Conservation (phyloP, 2,888 invertebrate genomes). For the Craniophora ligustri region DNA sequence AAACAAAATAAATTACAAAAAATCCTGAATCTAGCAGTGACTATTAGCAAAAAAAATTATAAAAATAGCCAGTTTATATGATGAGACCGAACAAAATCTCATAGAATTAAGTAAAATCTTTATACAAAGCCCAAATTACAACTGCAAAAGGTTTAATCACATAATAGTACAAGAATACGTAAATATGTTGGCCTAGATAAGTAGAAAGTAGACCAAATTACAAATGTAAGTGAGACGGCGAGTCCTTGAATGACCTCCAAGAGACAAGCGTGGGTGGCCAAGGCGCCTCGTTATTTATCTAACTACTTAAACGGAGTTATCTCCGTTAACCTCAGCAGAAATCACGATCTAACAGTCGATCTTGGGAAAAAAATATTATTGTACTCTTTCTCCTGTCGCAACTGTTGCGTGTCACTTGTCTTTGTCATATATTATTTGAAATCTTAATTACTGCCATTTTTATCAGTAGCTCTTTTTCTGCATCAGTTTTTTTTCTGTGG, state of each 20-base stretch:
- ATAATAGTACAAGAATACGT: neutral
- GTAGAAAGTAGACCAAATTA: constrained; percentile 27
- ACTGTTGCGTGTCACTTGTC: neutral
- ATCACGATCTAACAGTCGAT: constrained; percentile 54
- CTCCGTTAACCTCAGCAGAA: constrained; percentile 63
- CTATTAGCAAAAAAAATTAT: too few species aligned
- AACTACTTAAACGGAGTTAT: constrained; percentile 65
- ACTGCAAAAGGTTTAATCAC: constrained; percentile 1
- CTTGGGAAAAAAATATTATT: neutral
- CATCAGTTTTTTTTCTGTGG: too few species aligned
- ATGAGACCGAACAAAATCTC: too few species aligned
- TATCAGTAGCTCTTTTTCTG: too few species aligned
- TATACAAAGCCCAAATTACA: neutral
- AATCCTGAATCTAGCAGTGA: too few species aligned
- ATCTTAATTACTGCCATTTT: too few species aligned
- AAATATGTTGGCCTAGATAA: constrained; percentile 12
- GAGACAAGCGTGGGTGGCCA: constrained; percentile 64
- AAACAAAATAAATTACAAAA: too few species aligned
- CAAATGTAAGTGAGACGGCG: constrained; percentile 52
- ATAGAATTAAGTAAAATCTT: too few species aligned
- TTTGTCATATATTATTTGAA: neutral
- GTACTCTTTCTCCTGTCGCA: neutral
- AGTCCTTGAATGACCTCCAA: constrained; percentile 74
- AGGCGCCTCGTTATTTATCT: constrained; percentile 62
- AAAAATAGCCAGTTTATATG: too few species aligned